Conservation (phyloP, 2,113 vertebrate species). For the Limanda limanda region DNA sequence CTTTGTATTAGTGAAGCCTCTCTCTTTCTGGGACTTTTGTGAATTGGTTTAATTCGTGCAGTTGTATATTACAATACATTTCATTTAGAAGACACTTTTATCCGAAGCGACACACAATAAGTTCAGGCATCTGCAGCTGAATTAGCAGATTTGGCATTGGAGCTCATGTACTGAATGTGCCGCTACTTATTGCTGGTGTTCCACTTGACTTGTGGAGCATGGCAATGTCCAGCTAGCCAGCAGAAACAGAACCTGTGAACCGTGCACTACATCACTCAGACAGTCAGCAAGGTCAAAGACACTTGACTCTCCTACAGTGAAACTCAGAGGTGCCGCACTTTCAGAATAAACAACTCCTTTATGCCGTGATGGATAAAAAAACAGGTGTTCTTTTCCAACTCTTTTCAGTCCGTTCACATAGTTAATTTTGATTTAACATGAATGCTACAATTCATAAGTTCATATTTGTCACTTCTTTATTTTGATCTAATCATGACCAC, state of each 20-base stretch:
- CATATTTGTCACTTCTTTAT: too few species aligned
- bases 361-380: conserved; percentile 14
- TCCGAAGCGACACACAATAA: too few species aligned
- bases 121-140: too few species aligned
- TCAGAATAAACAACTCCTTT: conserved; percentile 31
- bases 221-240: conserved; percentile 37
- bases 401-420: neutral
- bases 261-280: conserved; percentile 46
- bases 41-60: neutral
- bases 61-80: too few species aligned
- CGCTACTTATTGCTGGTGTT: neutral
- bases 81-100: too few species aligned
- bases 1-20: neutral
- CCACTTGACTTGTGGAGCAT: conserved; percentile 15
- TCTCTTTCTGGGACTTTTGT: neutral
- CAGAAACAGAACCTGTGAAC: conserved; percentile 65
- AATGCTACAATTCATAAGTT: too few species aligned
- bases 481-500: too few species aligned
- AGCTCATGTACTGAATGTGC: neutral
- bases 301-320: conserved; percentile 15
- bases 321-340: conserved; percentile 13
- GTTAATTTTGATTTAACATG: neutral
- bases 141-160: neutral
- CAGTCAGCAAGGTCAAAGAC: conserved; percentile 51
- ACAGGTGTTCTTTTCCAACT: neutral